Base-by-base conservation (phyloP, 2,113 vertebrate genomes). In the Tragelaphus buxtoni region DNA sequence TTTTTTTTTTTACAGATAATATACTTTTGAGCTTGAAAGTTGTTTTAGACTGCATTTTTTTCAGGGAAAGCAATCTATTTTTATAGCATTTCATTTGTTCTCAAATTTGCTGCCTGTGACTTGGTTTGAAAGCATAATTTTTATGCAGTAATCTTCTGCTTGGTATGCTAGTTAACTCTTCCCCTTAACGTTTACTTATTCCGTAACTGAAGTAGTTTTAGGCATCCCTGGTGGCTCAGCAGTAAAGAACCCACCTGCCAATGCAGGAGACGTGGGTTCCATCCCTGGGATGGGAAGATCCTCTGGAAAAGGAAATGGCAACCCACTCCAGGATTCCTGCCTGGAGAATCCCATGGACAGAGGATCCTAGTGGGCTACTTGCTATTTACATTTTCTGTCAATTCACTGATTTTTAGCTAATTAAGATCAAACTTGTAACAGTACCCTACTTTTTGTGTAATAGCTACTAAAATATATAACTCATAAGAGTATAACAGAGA, bases 31-130 rank as follows among this genome's bases (percentile, higher is more conserved):
- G 14, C 88, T 87, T 81, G n/a, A 20, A 47, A 85, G 35, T 81
- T 80, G 53, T 60, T 84, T 88, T 91, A 80, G 58, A n/a, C 81
- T 89, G 53, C 0, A 26, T 65, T 53, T 77, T 96, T 90, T 47
- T 42, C 47, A 94, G 47, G 16, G 53, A 74, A 90, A 88, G 47
- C 86, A 53, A 56, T 87, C 35, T 51, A 69, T 60, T 94, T 90
- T 88, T 81, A 30, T 53, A 88, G 49, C 45, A 18, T 90, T 93
- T 91, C 3, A 81, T 90, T 90, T 90, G 94, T 95, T 95, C n/a
- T 28, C 51, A 91, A 51, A 45, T 8, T 45, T 93, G 32, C 45
- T 82, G 35, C 26, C n/a, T 86, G 7, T 85, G 53, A 72, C 20
- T 88, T 63, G 58, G 13, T 93, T 95, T 83, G 49, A 95, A 91